Evolutionary conservation across 2,113 vertebrate genomes (phyloP), one percentile per base, ranked within the genome.

Genomic region (Corythaeola cristata): DNA sequence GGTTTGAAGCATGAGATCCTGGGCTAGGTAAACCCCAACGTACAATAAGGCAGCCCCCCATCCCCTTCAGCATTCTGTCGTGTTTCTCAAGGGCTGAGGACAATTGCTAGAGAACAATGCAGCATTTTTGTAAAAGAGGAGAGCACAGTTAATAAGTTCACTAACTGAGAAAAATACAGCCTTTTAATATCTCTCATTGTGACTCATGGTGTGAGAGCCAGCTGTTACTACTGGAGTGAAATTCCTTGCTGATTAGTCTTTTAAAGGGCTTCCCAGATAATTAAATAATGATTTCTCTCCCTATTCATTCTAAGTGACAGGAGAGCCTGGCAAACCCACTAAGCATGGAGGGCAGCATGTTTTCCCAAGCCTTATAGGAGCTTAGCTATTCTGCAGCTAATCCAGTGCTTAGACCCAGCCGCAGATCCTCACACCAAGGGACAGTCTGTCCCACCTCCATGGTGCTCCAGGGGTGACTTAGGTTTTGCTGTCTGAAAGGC

Each of bases 281-380:
- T 96, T 95, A 97, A 97, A 97, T 95, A 97, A 97, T 97, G 94
- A 97, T 97, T 97, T 97, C 96, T 97, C 87, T 95, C 94, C 89
- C 95, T 80, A 97, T 96, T 97, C 96, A 96, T 93, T 79, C 77
- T 63, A 91, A 96, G 94, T 94, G 95, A 97, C 95, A 94, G 89
- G 74, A 97, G 92, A 97, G 89, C 89, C 95, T 96, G 87, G 96
- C 92, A 97, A 95, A 95, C 77, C 86, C 84, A 22, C 90, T 91
- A 89, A 97, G 95, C 81, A 87, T 89, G 92, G 97, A 96, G 90
- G 88, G 92, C 89, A 93, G 87, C 91, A 96, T 96, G 96, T 97
- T 97, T 97, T 97, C 95, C 92, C 96, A 97, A 96, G 96, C 89
- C 84, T 89, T 93, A 82, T 47, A 97, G 94, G 49, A 97, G 94